Conservation (phyloP, 2,113 vertebrate species). For the Eurystomus gularis region DNA sequence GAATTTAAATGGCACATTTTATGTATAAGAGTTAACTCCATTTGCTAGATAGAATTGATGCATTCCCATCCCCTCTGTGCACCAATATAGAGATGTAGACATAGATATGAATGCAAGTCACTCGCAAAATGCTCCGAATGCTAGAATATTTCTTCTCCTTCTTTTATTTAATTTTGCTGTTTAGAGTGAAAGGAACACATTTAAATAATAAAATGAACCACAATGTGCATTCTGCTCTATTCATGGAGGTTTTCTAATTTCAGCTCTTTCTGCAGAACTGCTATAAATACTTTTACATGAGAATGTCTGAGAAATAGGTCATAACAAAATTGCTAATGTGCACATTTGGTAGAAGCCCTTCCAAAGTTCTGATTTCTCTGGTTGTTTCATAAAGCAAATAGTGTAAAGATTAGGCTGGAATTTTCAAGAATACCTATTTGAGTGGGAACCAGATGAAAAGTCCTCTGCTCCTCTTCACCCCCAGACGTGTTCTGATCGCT, state of each 20-base stretch:
- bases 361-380: conserved; percentile 1
- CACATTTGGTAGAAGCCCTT: conserved; percentile 38
- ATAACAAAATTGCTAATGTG: not conserved
- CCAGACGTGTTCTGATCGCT: not conserved
- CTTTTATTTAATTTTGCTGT: conserved; percentile 67
- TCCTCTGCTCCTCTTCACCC: not conserved
- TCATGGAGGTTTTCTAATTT: conserved; percentile 70
- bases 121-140: not conserved
- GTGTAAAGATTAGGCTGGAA: not conserved
- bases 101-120: conserved; percentile 10
- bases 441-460: not conserved
- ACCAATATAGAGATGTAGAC: conserved; percentile 16
- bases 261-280: conserved; percentile 62
- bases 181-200: conserved; percentile 47
- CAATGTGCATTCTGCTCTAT: conserved; percentile 52
- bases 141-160: conserved; percentile 31
- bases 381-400: not conserved
- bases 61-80: not conserved
- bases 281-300: conserved; percentile 63
- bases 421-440: not conserved
- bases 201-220: conserved; percentile 62
- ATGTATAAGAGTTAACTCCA: conserved; percentile 16
- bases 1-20: conserved; percentile 58
- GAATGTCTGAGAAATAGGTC: conserved; percentile 63
- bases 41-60: conserved; percentile 36